Base-by-base conservation (phyloP, 2,888 invertebrate genomes). In the Metacarcinus magister region DNA sequence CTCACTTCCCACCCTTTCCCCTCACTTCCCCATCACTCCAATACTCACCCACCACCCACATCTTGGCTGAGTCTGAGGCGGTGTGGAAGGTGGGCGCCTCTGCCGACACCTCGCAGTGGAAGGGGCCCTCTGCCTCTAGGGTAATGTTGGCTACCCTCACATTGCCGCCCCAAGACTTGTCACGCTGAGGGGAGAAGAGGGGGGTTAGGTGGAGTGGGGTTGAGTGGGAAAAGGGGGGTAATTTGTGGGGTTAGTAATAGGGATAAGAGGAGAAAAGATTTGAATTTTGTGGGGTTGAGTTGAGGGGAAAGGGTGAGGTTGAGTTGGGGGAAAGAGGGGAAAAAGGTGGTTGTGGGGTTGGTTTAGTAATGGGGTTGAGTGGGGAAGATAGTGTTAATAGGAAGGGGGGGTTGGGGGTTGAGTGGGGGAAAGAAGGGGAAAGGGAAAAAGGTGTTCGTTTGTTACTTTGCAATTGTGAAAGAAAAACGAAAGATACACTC, bases 41-140 rank as follows among this genome's bases (percentile, higher is more conserved):
- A 54, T 13, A 5, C 96, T 94, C 67, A 96, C 96, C 96, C 13
- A 96, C 95, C 28, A 96, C 92, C 28, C 67, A 93, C n/a, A 96
- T 94, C 13, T 92, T 94, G 60, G 95, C 92, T 5, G 94, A 48
- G 44, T 95, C 96, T 13, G 96, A 96, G 92, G 94, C 96, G 10
- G 96, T 97, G 95, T 96, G 96, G 95, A 97, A 97, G 43, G 95
- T 96, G 8, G 97, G 97, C 0, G 93, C 96, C 44, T 97, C 97
- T 2, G 95, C 97, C 8, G 97, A 97, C n/a, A 97, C 97, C 94
- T 97, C 97, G 87, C 97, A 97, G 48, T 96, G 96, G 94, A 96
- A 97, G 46, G 96, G 96, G 5, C 97, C 97, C 60, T 95, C 94
- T 16, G 96, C 97, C 28, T 91, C 96, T 39, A 96, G 67, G 32